phyloP scores from a whole-genome alignment of 2,888 invertebrate species.

The Digitonthophagus gazella region DNA sequence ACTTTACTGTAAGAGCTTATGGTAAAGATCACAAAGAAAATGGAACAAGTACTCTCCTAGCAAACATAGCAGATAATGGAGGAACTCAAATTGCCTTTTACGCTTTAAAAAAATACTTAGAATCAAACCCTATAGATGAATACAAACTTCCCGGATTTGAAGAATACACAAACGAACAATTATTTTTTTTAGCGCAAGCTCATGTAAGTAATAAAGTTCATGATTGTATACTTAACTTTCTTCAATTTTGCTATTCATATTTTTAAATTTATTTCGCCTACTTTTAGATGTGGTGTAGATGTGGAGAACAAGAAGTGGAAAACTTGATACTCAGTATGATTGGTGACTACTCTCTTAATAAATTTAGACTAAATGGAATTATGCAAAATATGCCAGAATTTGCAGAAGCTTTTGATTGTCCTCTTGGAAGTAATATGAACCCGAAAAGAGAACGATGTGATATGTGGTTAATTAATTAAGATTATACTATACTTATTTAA shows the following conservation, averaged over 20 bases:
- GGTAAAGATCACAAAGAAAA: slow-evolving; percentile 60
- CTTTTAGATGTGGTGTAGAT: slow-evolving; percentile 80
- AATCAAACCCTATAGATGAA: slow-evolving; percentile 60
- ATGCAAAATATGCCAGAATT: slow-evolving; percentile 74
- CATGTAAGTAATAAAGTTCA: slow-evolving; percentile 61
- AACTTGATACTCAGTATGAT: slow-evolving; percentile 59
- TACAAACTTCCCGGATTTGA: slow-evolving; percentile 75
- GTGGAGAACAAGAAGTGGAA: slow-evolving; percentile 62
- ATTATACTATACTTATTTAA: no score
- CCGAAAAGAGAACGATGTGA: slow-evolving; percentile 53
- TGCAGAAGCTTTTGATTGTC: slow-evolving; percentile 61
- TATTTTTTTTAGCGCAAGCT: slow-evolving; percentile 77
- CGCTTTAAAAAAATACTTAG: no score
- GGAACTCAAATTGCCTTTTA: slow-evolving; percentile 74
- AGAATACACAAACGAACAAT: slow-evolving; percentile 65
- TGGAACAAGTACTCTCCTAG: slow-evolving; percentile 71
- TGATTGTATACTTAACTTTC: no score
- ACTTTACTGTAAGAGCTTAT: slow-evolving; percentile 56
- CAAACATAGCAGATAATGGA: slow-evolving; percentile 82
- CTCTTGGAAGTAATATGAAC: slow-evolving; percentile 56
- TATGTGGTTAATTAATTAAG: slow-evolving; percentile 57
- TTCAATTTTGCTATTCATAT: no score
- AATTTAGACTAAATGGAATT: slow-evolving; percentile 66
- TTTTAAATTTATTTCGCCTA: no score
- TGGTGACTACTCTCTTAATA: slow-evolving; percentile 76